phyloP scores from a whole-genome alignment of 2,888 invertebrate genomes.

The Julus scandinavius region DNA sequence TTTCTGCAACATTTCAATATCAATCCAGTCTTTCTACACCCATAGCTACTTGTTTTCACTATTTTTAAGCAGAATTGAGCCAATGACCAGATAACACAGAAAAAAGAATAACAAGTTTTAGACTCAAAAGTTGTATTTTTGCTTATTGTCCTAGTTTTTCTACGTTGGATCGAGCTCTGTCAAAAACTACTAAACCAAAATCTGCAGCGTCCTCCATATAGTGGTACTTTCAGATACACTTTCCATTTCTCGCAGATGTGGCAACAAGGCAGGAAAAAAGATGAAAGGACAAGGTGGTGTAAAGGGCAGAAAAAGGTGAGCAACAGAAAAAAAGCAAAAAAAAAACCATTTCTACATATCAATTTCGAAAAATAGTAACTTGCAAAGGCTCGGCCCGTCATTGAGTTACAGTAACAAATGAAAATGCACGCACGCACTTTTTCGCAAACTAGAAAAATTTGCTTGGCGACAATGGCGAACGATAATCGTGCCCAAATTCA shows the following conservation, averaged over 20 bases:
- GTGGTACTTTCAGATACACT: not conserved
- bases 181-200: no score
- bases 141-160: no score
- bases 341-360: not conserved
- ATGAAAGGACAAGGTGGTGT: not conserved
- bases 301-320: not conserved
- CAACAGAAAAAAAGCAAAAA: not conserved
- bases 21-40: no score
- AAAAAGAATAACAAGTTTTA: no score
- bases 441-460: not conserved
- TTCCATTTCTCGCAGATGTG: not conserved
- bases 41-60: no score
- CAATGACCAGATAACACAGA: no score
- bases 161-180: no score
- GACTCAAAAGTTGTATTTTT: no score
- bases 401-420: not conserved
- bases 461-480: not conserved
- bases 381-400: not conserved
- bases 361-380: not conserved
- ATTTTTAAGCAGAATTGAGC: no score
- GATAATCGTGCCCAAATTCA: not conserved
- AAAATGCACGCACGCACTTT: not conserved
- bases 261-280: slow-evolving; percentile 25
- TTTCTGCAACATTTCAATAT: no score
- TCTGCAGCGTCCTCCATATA: not conserved